phyloP scores from a whole-genome alignment of 2,797 vertebrate species.

The Bovichtus variegatus region DNA sequence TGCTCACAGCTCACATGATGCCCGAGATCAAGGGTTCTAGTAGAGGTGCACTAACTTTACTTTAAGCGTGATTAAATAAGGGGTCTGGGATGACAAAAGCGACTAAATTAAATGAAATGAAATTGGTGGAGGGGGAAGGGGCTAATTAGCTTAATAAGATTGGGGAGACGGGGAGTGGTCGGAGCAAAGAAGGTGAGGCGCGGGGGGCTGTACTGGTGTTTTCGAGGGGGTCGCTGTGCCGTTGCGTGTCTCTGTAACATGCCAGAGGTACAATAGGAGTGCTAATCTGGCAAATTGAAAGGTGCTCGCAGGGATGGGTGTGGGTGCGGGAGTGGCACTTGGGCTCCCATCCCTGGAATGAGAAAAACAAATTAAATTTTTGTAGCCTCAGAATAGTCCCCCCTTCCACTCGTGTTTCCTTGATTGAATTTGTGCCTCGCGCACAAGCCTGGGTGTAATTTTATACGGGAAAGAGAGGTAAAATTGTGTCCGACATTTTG shows the following conservation, averaged over 20 bases:
- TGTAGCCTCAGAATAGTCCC: constrained; percentile 55
- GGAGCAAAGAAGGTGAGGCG: constrained; percentile 48
- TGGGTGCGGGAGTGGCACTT: constrained; percentile 61
- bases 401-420: constrained; percentile 43
- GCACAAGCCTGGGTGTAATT: constrained; percentile 39
- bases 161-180: constrained; percentile 70
- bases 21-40: constrained; percentile 38
- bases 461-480: constrained; percentile 32
- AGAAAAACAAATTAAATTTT: constrained; percentile 83
- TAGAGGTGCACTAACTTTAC: constrained; percentile 57
- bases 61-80: constrained; percentile 75
- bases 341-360: constrained; percentile 75
- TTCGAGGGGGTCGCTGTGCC: constrained; percentile 38
- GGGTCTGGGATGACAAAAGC: constrained; percentile 32
- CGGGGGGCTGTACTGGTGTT: constrained; percentile 42
- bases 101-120: constrained; percentile 72
- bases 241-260: constrained; percentile 64
- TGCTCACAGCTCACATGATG: constrained; percentile 34
- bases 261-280: constrained; percentile 73
- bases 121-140: constrained; percentile 69
- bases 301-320: constrained; percentile 69
- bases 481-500: constrained; percentile 29
- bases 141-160: constrained; percentile 85
- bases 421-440: constrained; percentile 77
- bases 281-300: constrained; percentile 87